phyloP scores from a whole-genome alignment of 2,113 vertebrate genomes.

The Colius striatus region DNA sequence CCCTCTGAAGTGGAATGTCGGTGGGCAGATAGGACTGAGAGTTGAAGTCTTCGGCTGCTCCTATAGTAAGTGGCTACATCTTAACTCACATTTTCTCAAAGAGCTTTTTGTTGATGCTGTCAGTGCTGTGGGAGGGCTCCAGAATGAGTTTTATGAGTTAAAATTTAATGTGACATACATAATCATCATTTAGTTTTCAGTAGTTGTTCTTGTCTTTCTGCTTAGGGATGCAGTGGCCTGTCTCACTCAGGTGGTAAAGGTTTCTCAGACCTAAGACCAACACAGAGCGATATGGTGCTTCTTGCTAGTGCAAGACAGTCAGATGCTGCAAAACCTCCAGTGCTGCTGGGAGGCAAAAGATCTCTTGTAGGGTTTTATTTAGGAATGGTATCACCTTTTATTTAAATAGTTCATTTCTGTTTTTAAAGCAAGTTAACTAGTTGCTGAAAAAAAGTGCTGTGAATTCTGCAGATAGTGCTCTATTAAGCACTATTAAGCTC shows the following conservation, averaged over 20 bases:
- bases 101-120: background rate
- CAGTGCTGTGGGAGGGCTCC: background rate
- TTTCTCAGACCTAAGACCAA: background rate
- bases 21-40: slow-evolving; percentile 86
- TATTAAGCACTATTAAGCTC: no score
- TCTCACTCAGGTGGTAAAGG: background rate
- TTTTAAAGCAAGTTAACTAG: background rate
- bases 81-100: background rate
- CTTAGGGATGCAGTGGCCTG: background rate
- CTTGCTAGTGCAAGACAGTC: background rate
- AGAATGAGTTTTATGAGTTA: background rate
- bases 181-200: background rate
- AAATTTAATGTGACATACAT: background rate
- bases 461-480: background rate
- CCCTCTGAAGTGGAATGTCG: slow-evolving; percentile 86
- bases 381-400: background rate
- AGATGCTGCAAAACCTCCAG: background rate
- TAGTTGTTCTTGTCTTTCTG: background rate
- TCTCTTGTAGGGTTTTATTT: background rate
- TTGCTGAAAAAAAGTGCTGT: background rate
- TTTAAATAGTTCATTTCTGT: background rate
- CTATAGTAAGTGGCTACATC: slow-evolving; percentile 86
- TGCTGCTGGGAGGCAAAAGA: background rate
- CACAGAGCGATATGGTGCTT: background rate
- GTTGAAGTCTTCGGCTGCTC: slow-evolving; percentile 90